Evolutionary conservation across 2,113 vertebrate species (phyloP).

Genomic region (Martes martes): DNA sequence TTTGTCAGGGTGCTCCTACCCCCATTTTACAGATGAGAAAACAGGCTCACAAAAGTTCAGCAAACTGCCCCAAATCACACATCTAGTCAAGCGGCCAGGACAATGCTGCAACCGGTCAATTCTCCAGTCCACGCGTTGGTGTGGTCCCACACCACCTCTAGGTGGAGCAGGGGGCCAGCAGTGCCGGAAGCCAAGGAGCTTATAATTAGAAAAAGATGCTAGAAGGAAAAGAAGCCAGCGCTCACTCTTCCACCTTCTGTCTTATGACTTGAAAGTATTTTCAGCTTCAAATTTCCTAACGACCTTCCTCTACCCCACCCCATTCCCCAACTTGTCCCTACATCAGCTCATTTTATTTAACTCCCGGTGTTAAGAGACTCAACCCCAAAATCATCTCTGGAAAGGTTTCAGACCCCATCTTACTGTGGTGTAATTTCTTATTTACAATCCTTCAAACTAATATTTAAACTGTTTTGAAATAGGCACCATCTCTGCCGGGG

Average conservation of each 20-base stretch:
- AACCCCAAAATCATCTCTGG: background rate
- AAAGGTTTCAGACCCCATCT: background rate
- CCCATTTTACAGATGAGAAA: constrained; percentile 25
- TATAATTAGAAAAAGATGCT: constrained; percentile 70
- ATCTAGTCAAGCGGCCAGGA: background rate
- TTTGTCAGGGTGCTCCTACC: background rate
- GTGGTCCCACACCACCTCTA: constrained; percentile 21
- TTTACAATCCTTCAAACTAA: background rate
- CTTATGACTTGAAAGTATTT: constrained; percentile 23
- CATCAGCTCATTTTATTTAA: constrained; percentile 33
- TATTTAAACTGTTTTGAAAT: background rate
- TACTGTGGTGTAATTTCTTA: background rate
- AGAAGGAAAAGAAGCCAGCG: background rate
- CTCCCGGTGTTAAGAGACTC: background rate
- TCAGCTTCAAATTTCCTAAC: constrained; percentile 57
- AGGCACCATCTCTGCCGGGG: background rate
- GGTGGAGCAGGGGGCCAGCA: constrained; percentile 21
- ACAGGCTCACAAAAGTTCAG: background rate
- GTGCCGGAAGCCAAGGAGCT: background rate
- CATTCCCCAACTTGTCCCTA: background rate
- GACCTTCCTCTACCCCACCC: background rate
- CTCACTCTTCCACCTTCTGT: constrained; percentile 1
- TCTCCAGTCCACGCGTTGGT: background rate
- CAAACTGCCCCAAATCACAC: background rate
- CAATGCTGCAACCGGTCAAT: background rate